Conservation (phyloP, 2,797 vertebrate species). For the Sternotherus odoratus region DNA sequence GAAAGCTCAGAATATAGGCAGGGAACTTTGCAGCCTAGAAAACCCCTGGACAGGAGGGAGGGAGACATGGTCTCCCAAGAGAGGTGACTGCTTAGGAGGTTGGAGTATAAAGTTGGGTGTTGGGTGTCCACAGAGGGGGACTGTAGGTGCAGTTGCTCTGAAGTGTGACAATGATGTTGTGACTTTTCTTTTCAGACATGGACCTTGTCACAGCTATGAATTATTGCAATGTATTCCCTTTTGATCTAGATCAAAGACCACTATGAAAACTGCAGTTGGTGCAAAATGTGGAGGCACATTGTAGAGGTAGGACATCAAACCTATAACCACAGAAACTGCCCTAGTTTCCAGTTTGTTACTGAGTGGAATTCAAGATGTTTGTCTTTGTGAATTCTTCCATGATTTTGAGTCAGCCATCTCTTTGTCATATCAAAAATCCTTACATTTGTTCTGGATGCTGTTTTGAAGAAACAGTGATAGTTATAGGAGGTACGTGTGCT, state of each 20-base stretch:
- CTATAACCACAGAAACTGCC: background rate
- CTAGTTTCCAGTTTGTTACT: fast-evolving
- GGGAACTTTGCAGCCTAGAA: background rate
- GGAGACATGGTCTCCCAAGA: background rate
- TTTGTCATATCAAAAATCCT: background rate
- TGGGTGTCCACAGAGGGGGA: background rate
- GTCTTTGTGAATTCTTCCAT: background rate
- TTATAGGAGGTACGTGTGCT: background rate
- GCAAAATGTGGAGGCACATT: background rate
- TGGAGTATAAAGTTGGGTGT: too few species aligned
- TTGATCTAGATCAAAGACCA: background rate
- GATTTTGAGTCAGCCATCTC: background rate
- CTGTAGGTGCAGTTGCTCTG: background rate
- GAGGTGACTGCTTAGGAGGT: background rate
- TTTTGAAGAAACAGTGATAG: background rate
- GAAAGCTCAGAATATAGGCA: background rate
- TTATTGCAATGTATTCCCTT: background rate
- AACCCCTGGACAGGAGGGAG: background rate
- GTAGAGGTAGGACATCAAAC: background rate
- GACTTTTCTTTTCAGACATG: background rate
- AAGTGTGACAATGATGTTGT: background rate
- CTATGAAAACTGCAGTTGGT: background rate
- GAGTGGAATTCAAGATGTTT: background rate
- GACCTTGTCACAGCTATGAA: background rate
- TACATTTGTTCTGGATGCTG: background rate